Evolutionary conservation across 2,888 invertebrate genomes (phyloP).

Genomic region (Nezara viridula): DNA sequence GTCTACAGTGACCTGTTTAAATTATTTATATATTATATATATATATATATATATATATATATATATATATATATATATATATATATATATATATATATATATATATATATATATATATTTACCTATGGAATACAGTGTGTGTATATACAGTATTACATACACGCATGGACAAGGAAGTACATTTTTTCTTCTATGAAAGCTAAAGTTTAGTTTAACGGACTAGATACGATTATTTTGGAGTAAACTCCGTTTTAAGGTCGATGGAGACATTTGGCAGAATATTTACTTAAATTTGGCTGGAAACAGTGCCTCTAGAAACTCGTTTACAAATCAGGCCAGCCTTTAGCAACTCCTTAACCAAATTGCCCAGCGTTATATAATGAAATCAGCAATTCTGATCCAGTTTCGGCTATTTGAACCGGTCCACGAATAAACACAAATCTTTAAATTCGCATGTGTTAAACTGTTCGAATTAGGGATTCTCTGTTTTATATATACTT

Average conservation of each 20-base stretch:
- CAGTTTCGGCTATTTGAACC: conserved; percentile 19
- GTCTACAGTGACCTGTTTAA: too few species aligned
- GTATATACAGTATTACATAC: too few species aligned
- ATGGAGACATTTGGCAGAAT: neutral
- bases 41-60: too few species aligned
- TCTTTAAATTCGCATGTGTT: neutral
- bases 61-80: too few species aligned
- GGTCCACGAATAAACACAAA: neutral
- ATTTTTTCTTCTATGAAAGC: neutral
- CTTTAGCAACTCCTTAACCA: conserved; percentile 17
- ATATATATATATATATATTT: too few species aligned
- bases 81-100: too few species aligned
- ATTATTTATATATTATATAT: too few species aligned
- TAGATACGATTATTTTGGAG: neutral
- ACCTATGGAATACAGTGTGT: too few species aligned
- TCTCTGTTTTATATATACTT: neutral
- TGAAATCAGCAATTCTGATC: conserved; percentile 33
- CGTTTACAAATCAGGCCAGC: conserved; percentile 16
- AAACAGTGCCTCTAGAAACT: neutral
- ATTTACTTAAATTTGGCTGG: conserved; percentile 25
- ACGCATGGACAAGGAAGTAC: too few species aligned
- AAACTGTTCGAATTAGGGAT: neutral
- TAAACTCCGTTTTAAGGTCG: neutral
- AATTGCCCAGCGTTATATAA: neutral
- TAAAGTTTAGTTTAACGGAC: neutral